A percentile compares a stretch with the other conserved stretches of the same genome.
Evolutionary conservation across 2,888 invertebrate genomes (phyloP).

Genomic region (Rhaphigaster nebulosa): DNA sequence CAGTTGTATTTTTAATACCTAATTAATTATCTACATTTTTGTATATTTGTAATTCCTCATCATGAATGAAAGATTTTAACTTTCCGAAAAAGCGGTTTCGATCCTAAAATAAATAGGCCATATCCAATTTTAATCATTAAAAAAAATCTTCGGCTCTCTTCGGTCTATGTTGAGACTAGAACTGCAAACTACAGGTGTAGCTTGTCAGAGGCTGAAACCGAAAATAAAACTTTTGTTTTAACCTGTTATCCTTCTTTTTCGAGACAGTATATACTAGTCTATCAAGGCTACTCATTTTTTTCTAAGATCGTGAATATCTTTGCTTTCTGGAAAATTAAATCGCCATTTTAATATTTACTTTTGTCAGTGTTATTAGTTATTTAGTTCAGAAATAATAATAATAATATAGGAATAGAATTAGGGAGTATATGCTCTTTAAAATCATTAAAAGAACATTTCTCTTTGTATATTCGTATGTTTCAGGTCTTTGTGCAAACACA

Average conservation of each 20-base stretch:
- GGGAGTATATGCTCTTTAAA: too few relatives aligned
- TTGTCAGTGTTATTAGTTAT: too few relatives aligned
- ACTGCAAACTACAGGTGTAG: not conserved
- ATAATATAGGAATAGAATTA: too few relatives aligned
- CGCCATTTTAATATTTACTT: too few relatives aligned
- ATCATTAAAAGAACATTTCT: too few relatives aligned
- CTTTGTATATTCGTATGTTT: too few relatives aligned
- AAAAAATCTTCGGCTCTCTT: not conserved
- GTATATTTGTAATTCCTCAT: too few relatives aligned
- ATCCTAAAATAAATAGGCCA: not conserved
- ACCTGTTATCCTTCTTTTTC: not conserved
- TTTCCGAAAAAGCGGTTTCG: not conserved
- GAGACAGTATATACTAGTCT: not conserved
- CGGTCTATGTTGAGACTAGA: not conserved
- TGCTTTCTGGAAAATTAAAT: too few relatives aligned
- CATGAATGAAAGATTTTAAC: not conserved
- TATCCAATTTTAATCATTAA: not conserved
- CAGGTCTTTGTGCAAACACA: too few relatives aligned
- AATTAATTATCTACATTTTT: not conserved
- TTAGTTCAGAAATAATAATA: too few relatives aligned
- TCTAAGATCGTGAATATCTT: not conserved
- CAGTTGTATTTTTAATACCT: too few relatives aligned
- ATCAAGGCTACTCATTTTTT: not conserved
- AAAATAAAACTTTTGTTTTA: conserved; percentile 1
- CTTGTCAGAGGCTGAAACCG: not conserved